phyloP scores from a whole-genome alignment of 2,113 vertebrate genomes.

The Onychostoma macrolepis region DNA sequence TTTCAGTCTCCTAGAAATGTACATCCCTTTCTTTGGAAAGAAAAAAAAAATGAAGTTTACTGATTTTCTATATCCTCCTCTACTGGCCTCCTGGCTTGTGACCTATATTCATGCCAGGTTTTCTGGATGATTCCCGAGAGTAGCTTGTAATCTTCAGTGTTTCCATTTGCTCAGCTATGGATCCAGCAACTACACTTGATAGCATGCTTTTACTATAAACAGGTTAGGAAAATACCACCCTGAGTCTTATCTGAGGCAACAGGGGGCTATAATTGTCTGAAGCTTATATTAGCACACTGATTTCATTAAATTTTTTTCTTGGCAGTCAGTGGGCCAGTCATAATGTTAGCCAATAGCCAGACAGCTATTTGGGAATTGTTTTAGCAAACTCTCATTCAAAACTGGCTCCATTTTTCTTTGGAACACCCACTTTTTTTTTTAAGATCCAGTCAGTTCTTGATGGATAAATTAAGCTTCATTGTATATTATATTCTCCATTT shows the following conservation, averaged over 20 bases:
- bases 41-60: not conserved
- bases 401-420: not conserved
- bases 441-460: not conserved
- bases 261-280: not conserved
- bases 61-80: not conserved
- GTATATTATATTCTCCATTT: not conserved
- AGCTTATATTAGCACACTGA: slow-evolving; percentile 3
- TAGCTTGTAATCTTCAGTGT: not conserved
- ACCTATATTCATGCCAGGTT: not conserved
- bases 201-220: slow-evolving; percentile 2
- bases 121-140: not conserved
- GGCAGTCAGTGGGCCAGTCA: slow-evolving; percentile 1
- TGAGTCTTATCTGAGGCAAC: slow-evolving; percentile 3
- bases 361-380: slow-evolving; percentile 4
- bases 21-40: not conserved
- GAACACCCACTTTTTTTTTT: slow-evolving; percentile 3
- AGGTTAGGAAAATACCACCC: slow-evolving; percentile 15
- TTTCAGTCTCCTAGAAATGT: not conserved
- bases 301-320: not conserved
- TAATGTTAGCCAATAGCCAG: not conserved
- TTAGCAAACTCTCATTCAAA: not conserved
- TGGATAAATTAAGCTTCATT: not conserved
- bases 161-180: slow-evolving; percentile 18
- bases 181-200: not conserved
- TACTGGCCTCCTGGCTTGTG: not conserved